Conservation (phyloP, 2,888 invertebrate genomes). For the Megalurothrips usitatus region DNA sequence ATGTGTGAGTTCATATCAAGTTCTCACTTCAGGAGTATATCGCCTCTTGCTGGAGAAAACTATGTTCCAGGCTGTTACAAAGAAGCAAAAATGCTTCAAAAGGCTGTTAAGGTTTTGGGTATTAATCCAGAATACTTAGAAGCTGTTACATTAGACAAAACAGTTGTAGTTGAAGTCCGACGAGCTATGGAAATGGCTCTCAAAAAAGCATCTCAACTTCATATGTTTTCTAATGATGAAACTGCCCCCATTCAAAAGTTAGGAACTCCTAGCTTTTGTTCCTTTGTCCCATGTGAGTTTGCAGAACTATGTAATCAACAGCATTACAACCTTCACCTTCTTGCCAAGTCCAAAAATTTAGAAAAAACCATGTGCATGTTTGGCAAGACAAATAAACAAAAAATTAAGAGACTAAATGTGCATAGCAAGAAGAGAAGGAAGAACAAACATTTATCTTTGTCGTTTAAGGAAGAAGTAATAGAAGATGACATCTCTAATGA, state of each 20-base stretch:
- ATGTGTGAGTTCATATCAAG: no score
- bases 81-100: not conserved
- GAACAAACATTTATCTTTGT: not conserved
- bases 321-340: not conserved
- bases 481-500: not conserved
- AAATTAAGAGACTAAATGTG: not conserved
- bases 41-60: no score
- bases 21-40: no score
- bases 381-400: not conserved
- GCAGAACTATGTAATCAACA: slow-evolving; percentile 4
- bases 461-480: not conserved
- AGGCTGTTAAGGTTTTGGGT: not conserved
- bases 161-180: not conserved
- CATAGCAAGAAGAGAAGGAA: not conserved
- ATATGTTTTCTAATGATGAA: no score
- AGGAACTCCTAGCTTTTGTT: not conserved
- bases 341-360: not conserved
- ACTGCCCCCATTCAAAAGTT: not conserved
- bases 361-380: not conserved
- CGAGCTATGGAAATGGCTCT: not conserved
- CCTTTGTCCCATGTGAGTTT: not conserved
- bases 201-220: not conserved
- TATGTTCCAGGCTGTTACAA: no score
- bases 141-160: not conserved
- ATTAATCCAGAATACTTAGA: not conserved